Conservation (phyloP, 2,797 vertebrate species). For the Melanotaenia pygmaea region DNA sequence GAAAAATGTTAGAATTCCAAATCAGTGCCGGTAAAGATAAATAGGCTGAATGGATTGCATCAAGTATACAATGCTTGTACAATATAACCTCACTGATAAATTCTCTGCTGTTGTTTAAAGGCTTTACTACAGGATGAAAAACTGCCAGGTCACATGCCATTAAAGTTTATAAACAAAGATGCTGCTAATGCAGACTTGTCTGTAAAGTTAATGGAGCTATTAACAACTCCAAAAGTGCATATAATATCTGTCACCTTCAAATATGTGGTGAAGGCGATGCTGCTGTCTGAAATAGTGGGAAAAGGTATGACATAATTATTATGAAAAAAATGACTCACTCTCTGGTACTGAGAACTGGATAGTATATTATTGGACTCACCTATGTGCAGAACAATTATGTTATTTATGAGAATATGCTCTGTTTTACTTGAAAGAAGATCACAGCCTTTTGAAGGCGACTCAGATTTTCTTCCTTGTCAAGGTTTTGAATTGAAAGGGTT, state of each 20-base stretch:
- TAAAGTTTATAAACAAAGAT: slow-evolving; percentile 41
- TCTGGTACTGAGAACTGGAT: not conserved
- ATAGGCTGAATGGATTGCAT: not conserved
- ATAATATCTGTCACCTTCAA: slow-evolving; percentile 56
- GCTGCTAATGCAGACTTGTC: slow-evolving; percentile 23
- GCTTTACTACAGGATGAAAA: slow-evolving; percentile 20
- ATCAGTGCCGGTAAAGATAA: not conserved
- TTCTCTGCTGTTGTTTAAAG: slow-evolving; percentile 11
- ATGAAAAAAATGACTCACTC: not conserved
- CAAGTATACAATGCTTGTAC: not conserved
- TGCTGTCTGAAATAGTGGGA: slow-evolving; percentile 6
- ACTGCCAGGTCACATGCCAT: slow-evolving; percentile 32
- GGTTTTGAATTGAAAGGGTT: not conserved
- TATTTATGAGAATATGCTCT: not conserved
- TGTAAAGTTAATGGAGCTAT: slow-evolving; percentile 63
- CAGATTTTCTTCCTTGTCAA: not conserved
- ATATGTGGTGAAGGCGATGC: slow-evolving; percentile 17
- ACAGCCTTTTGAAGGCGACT: not conserved
- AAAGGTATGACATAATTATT: not conserved
- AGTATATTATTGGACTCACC: not conserved
- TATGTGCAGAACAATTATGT: not conserved
- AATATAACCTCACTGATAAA: slow-evolving; percentile 1
- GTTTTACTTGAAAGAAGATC: not conserved
- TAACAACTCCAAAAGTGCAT: slow-evolving; percentile 37
- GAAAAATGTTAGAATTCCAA: slow-evolving; percentile 13